phyloP scores from a whole-genome alignment of 2,113 vertebrate species.

The Lathamus discolor region DNA sequence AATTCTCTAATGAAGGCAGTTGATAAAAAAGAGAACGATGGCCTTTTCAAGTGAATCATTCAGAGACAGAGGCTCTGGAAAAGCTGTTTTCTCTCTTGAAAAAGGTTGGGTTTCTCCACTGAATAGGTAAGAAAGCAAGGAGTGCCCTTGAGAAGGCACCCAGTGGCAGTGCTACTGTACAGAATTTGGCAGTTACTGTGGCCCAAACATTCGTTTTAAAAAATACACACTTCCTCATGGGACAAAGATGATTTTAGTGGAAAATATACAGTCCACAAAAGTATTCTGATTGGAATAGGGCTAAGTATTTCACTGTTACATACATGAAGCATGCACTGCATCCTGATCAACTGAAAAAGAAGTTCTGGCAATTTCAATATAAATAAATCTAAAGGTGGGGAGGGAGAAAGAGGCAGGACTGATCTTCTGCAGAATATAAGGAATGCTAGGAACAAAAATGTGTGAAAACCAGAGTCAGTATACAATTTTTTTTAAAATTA shows the following conservation, averaged over 20 bases:
- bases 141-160: neutral
- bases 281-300: neutral
- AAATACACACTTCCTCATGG: neutral
- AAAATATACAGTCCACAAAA: neutral
- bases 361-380: neutral
- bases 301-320: neutral
- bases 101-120: neutral
- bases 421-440: neutral
- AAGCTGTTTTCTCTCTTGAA: neutral
- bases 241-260: neutral
- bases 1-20: neutral
- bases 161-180: neutral
- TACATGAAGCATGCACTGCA: neutral
- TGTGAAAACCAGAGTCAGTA: neutral
- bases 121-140: neutral
- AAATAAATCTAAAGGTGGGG: neutral
- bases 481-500: neutral
- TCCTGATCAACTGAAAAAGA: neutral
- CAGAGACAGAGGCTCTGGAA: neutral
- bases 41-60: neutral
- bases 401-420: neutral
- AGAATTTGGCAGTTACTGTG: neutral
- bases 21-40: neutral
- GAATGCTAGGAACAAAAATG: neutral
- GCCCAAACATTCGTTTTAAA: neutral